Conservation (phyloP, 2,888 invertebrate genomes). For the Harpagoxenus sublaevis region DNA sequence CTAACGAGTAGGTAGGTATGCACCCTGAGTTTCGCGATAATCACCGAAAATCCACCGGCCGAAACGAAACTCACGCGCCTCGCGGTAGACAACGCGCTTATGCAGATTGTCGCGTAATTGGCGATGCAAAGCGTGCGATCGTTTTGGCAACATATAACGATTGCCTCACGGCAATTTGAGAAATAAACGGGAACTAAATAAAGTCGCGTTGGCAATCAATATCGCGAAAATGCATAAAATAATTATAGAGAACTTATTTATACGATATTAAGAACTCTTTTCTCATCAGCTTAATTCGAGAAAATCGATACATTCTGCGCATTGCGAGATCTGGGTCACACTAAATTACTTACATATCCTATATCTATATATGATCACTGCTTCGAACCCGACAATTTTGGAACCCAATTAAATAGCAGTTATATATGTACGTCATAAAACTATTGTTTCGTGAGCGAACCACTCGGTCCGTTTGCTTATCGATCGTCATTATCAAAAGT, state of each 20-base stretch:
- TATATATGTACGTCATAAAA: background rate
- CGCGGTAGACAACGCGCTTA: constrained; percentile 14
- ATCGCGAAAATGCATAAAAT: background rate
- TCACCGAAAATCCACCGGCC: constrained; percentile 45
- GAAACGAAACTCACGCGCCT: constrained; percentile 39
- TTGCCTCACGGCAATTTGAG: background rate
- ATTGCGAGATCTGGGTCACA: background rate
- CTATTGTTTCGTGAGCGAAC: constrained; percentile 14
- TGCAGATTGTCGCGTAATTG: constrained; percentile 35
- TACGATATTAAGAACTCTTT: background rate
- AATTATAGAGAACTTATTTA: background rate
- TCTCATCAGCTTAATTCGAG: background rate
- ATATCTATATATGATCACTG: background rate
- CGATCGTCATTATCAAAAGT: constrained; percentile 33
- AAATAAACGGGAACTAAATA: background rate
- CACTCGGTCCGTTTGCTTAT: constrained; percentile 35
- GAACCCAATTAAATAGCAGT: background rate
- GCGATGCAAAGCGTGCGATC: constrained; percentile 22
- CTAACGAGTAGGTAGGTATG: constrained; percentile 23
- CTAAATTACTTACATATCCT: background rate
- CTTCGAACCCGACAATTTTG: background rate
- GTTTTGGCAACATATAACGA: constrained; percentile 24
- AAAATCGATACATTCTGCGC: background rate
- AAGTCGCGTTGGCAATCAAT: background rate
- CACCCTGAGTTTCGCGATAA: constrained; percentile 37